These are phyloP conservation scores for Lepidochrysops patricia DNA, from an alignment of 2,888 invertebrate genomes.

Conservation along the genomic window DNA sequence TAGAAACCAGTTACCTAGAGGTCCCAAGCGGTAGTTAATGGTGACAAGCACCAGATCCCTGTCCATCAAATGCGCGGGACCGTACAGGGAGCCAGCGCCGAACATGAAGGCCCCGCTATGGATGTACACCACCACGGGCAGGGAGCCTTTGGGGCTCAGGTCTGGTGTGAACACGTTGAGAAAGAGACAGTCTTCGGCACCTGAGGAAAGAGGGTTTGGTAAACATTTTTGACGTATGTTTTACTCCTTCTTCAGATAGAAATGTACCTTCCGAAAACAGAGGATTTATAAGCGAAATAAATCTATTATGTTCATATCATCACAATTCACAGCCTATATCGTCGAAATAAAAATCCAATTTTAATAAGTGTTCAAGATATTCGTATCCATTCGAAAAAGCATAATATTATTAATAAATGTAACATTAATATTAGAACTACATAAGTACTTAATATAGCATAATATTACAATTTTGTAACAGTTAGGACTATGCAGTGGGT, in stretches of 20 bases:
- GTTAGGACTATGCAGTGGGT: not conserved
- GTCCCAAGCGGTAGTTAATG: slow-evolving; percentile 77
- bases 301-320: too few relatives aligned
- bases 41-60: slow-evolving; percentile 74
- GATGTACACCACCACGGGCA: slow-evolving; percentile 73
- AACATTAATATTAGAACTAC: too few relatives aligned
- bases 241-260: too few relatives aligned
- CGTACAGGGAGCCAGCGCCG: slow-evolving; percentile 59
- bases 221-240: too few relatives aligned
- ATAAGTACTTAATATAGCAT: too few relatives aligned
- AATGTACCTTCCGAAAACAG: too few relatives aligned
- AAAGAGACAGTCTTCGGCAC: slow-evolving; percentile 74
- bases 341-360: too few relatives aligned
- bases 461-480: not conserved
- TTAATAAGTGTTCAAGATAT: too few relatives aligned
- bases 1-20: slow-evolving; percentile 71
- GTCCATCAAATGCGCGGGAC: slow-evolving; percentile 72
- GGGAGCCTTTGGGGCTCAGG: slow-evolving; percentile 29
- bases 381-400: too few relatives aligned
- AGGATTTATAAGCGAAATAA: too few relatives aligned
- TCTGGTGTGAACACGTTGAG: slow-evolving; percentile 72
- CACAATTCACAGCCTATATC: too few relatives aligned
- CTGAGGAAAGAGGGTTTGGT: slow-evolving; percentile 13
- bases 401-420: too few relatives aligned
- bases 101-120: slow-evolving; percentile 78